These are phyloP conservation scores for Eugnorisma glareosa DNA, from an alignment of 2,888 invertebrate genomes.

Conservation along the genomic window DNA sequence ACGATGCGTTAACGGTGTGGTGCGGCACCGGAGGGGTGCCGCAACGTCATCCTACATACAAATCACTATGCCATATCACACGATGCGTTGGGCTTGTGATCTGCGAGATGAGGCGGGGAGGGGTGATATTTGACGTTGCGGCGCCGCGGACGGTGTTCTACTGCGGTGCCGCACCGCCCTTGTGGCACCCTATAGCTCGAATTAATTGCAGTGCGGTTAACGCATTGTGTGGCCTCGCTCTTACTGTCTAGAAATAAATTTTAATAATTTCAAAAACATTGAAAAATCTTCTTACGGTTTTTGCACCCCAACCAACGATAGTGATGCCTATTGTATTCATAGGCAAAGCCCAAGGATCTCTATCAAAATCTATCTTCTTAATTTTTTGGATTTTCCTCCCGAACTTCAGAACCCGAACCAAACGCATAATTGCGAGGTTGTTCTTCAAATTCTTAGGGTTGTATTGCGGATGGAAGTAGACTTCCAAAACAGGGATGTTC, in stretches of 20 bases:
- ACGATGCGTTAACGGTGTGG: no score
- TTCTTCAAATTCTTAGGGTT: conserved; percentile 78
- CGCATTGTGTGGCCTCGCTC: no score
- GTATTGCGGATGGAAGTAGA: conserved; percentile 83
- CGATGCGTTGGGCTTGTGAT: no score
- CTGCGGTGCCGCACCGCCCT: no score
- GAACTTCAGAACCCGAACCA: conserved; percentile 73
- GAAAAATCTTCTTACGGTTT: conserved; percentile 72
- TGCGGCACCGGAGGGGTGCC: no score
- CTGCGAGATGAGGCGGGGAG: no score
- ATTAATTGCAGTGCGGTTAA: no score
- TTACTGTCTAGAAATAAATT: not conserved
- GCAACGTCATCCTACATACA: no score
- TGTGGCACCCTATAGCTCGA: no score
- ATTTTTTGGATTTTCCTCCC: conserved; percentile 63
- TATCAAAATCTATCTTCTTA: conserved; percentile 81
- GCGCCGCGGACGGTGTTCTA: no score
- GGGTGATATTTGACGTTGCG: no score
- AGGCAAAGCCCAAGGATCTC: conserved; percentile 66
- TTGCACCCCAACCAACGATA: conserved; percentile 84
- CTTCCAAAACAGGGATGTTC: conserved; percentile 76
- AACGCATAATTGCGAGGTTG: conserved; percentile 80
- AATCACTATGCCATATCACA: no score
- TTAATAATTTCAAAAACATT: not conserved
- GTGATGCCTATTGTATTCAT: conserved; percentile 75